phyloP scores from a whole-genome alignment of 2,888 invertebrate species.

The Apodemia zela region DNA sequence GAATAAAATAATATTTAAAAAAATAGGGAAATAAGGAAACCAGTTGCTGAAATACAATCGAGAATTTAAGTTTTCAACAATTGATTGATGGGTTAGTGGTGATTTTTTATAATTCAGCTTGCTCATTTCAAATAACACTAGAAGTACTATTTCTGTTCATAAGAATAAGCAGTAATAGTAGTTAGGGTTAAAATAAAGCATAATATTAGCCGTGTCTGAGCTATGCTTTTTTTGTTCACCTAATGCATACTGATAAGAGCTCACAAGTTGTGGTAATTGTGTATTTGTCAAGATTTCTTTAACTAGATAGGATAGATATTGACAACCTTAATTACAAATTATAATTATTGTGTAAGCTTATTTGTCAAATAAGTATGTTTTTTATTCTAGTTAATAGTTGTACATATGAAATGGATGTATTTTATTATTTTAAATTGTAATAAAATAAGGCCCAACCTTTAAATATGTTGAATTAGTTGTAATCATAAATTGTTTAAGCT shows the following conservation, averaged over 20 bases:
- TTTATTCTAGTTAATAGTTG: constrained; percentile 14
- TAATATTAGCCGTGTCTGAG: not conserved
- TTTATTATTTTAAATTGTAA: not conserved
- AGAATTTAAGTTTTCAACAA: too few relatives aligned
- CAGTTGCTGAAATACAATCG: too few relatives aligned
- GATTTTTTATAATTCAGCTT: too few relatives aligned
- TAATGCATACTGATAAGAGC: constrained; percentile 42
- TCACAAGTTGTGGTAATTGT: constrained; percentile 37
- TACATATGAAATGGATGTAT: constrained; percentile 9
- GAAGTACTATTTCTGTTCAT: too few relatives aligned
- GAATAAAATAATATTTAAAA: too few relatives aligned
- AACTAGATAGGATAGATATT: not conserved
- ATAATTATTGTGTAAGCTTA: not conserved
- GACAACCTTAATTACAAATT: constrained; percentile 1
- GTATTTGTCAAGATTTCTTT: not conserved
- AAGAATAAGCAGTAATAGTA: too few relatives aligned
- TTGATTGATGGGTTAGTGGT: too few relatives aligned
- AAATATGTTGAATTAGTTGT: constrained; percentile 1
- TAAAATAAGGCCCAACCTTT: not conserved
- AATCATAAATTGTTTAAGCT: not conserved
- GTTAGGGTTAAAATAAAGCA: too few relatives aligned
- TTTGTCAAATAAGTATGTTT: not conserved
- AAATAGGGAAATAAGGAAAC: too few relatives aligned
- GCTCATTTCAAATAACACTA: too few relatives aligned
- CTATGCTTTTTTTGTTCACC: constrained; percentile 1